Base-by-base conservation (phyloP, 2,888 invertebrate genomes). In the Empis stercorea region DNA sequence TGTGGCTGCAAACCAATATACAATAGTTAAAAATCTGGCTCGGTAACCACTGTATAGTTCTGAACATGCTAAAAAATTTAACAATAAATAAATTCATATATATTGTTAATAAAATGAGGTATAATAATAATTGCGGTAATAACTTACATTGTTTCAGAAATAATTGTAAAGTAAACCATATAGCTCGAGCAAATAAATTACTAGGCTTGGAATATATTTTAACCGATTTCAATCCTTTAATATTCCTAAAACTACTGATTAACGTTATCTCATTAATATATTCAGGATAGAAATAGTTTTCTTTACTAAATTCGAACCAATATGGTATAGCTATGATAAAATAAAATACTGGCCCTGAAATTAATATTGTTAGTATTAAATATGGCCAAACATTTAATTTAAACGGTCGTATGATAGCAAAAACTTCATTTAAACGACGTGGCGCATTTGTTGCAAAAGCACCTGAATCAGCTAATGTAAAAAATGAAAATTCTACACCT, bases 391-490 rank as follows among this genome's bases (percentile, higher is more conserved):
- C 84, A 68, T 83, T 76, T 74, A 78, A 79, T 48, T 78, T 78
- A 58, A 85, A 85, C 1, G 85, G 84, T 43, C 84, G 72, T 51
- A 85, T 73, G 16, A 85, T 73, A 10, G 84, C 84, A 15, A 84
- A 59, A 1, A 84, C 83, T 60, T 85, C 84, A 55, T 82, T 85
- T 1, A 85, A 67, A 48, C 76, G 76, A 1, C 80, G 77, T 0
- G 85, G 84, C 0, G 84, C 80, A 55, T 84, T 84, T 0, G 84
- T 85, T 2, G 83, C 73, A 59, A 85, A 85, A 0, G 84, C 84
- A 0, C 83, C 84, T 15, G 82, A 84, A 58, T 85, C 85, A 1
- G 84, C 83, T 36, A 85, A 66, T 0, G 84, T 85, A 46, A 84
- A 71, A 58, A 84, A 84, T 0, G 84, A 82, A 66, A 84, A 85